Conservation (phyloP, 2,888 invertebrate genomes). For the Lycophotia porphyrea region DNA sequence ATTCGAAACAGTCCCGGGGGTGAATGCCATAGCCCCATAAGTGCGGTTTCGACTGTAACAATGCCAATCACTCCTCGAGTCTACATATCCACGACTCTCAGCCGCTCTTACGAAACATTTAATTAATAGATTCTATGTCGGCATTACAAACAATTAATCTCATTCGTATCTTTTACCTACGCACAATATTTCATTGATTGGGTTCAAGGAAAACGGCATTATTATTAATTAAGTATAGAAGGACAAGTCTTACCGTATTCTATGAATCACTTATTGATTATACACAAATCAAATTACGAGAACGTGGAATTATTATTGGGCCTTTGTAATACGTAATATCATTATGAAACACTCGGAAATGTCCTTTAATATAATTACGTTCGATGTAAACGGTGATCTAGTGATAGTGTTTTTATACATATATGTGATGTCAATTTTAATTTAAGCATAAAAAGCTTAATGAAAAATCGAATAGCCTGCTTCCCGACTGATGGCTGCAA, state of each 20-base stretch:
- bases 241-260: conserved; percentile 35
- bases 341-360: conserved; percentile 11
- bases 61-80: conserved; percentile 11
- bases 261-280: conserved; percentile 53
- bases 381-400: neutral
- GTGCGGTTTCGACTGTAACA: conserved; percentile 4
- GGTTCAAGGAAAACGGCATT: conserved; percentile 27
- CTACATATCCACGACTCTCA: neutral
- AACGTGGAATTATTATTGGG: conserved; percentile 29
- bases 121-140: conserved; percentile 10
- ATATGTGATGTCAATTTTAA: conserved; percentile 18
- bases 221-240: conserved; percentile 45
- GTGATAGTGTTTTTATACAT: conserved; percentile 1
- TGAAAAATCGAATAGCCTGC: conserved; percentile 32
- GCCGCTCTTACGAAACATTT: neutral
- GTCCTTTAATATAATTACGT: neutral
- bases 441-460: conserved; percentile 7
- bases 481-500: conserved; percentile 63
- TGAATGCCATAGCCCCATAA: neutral
- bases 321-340: conserved; percentile 26
- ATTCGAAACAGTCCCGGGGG: neutral
- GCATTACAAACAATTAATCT: conserved; percentile 35
- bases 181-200: conserved; percentile 44
- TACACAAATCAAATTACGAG: conserved; percentile 41
- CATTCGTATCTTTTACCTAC: conserved; percentile 31